Conservation (phyloP, 1,140 invertebrate genomes). For the Diabrotica undecimpunctata region DNA sequence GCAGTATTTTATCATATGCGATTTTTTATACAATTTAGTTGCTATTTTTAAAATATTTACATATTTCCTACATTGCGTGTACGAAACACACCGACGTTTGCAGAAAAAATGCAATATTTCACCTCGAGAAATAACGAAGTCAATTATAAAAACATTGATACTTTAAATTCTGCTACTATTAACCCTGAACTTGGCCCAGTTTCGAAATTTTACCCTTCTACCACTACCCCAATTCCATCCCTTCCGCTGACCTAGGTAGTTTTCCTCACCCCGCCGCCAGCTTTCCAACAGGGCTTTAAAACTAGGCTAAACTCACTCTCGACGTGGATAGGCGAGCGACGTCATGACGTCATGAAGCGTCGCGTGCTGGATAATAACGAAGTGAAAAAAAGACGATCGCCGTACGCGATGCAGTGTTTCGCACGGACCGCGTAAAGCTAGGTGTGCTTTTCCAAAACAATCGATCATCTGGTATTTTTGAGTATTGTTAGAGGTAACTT, state of each 20-base stretch:
- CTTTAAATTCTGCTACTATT: neutral
- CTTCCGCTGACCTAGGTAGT: neutral
- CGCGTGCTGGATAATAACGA: slow-evolving; percentile 15
- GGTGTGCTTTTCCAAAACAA: neutral
- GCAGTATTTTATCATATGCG: too few relatives aligned
- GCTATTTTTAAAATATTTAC: too few relatives aligned
- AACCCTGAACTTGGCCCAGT: neutral
- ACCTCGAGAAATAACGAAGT: too few relatives aligned
- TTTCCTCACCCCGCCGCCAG: too few relatives aligned
- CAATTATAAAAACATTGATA: too few relatives aligned
- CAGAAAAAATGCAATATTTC: too few relatives aligned
- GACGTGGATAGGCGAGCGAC: slow-evolving; percentile 11
- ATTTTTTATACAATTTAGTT: too few relatives aligned
- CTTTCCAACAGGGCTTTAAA: neutral
- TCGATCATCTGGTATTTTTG: neutral
- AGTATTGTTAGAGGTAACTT: too few relatives aligned
- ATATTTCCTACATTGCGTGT: too few relatives aligned
- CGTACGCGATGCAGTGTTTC: slow-evolving; percentile 14
- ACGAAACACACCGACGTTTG: too few relatives aligned
- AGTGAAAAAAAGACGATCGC: slow-evolving; percentile 13
- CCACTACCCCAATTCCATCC: neutral
- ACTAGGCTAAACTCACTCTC: slow-evolving; percentile 1
- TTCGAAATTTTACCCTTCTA: neutral
- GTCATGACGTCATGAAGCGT: slow-evolving; percentile 14
- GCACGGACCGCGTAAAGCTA: neutral